Percentiles rank a stretch among this genome's conserved stretches.
phyloP scores from a whole-genome alignment of 1,140 invertebrate species.

The Sitodiplosis mosellana region DNA sequence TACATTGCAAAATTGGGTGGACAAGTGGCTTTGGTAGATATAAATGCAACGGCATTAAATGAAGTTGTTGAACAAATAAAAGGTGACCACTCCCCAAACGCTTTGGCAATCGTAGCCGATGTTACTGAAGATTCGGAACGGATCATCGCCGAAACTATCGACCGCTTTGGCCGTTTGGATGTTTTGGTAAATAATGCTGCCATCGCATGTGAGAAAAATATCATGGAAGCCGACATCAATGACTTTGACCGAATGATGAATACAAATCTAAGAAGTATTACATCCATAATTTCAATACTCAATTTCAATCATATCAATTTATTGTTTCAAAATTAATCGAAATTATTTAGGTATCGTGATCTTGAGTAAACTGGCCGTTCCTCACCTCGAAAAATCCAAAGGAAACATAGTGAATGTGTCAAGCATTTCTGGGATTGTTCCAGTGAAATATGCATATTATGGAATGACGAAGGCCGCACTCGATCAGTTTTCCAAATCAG shows the following conservation, averaged over 20 bases:
- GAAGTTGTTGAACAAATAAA: too few species aligned
- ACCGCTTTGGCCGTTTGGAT: conserved; percentile 38
- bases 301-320: too few species aligned
- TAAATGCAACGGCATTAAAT: too few species aligned
- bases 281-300: too few species aligned
- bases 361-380: too few species aligned
- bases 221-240: conserved; percentile 25
- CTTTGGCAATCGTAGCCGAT: neutral
- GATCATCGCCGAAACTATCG: neutral
- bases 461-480: too few species aligned
- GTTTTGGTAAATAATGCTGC: conserved; percentile 72
- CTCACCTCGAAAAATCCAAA: neutral
- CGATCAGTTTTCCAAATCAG: conserved; percentile 25
- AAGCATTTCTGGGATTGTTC: neutral
- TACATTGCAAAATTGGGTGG: too few species aligned
- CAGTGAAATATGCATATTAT: too few species aligned
- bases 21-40: too few species aligned
- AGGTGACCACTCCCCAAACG: too few species aligned
- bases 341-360: too few species aligned
- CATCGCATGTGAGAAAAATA: conserved; percentile 51
- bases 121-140: neutral
- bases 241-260: neutral
- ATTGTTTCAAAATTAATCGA: too few species aligned
- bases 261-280: neutral
- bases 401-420: neutral